Conservation (phyloP, 2,113 vertebrate species). For the Girardinichthys multiradiatus region DNA sequence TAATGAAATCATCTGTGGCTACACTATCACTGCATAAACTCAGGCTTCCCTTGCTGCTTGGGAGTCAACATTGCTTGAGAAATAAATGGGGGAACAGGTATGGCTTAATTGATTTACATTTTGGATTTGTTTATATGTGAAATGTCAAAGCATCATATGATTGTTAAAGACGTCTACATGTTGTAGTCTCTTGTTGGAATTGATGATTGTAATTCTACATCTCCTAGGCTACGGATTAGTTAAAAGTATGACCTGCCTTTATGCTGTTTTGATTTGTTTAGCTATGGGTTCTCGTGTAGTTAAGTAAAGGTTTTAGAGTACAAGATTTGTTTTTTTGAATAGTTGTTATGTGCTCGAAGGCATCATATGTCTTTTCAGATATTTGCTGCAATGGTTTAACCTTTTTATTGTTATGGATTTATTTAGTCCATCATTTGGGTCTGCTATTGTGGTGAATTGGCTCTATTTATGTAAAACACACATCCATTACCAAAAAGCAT, state of each 20-base stretch:
- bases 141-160: not conserved
- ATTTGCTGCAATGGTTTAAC: not conserved
- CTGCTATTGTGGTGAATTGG: not conserved
- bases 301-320: not conserved
- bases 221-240: not conserved
- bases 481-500: too few species aligned
- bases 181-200: not conserved
- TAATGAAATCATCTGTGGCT: constrained; percentile 19
- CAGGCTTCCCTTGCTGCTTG: constrained; percentile 22
- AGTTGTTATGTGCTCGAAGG: too few species aligned
- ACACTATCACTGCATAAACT: constrained; percentile 1
- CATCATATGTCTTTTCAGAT: not conserved
- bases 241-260: not conserved
- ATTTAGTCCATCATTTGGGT: too few species aligned
- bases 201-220: not conserved
- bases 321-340: not conserved
- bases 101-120: not conserved
- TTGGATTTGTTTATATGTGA: not conserved
- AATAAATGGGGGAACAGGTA: constrained; percentile 12
- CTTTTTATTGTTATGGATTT: not conserved
- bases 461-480: not conserved
- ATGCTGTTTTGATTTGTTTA: not conserved
- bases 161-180: not conserved
- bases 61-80: constrained; percentile 5
- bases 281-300: not conserved